A percentile compares a stretch with the other conserved stretches of the same genome.
Conservation (phyloP, 2,797 vertebrate species). For the Octomys mimax region DNA sequence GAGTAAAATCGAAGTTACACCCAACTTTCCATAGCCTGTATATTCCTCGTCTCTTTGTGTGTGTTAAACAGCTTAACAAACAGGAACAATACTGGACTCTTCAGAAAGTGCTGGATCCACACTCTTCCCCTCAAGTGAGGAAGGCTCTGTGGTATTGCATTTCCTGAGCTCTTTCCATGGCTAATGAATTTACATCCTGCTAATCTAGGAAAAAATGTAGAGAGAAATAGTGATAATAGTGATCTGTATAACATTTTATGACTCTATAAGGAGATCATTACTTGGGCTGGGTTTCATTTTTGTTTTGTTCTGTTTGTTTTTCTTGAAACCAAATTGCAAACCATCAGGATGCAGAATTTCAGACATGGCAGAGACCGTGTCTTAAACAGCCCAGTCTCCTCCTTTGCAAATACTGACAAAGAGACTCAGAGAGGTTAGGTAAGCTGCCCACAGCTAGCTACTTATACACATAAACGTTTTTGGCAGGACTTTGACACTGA, state of each 20-base stretch:
- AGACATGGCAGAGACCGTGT: background rate
- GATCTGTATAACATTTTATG: too few species aligned
- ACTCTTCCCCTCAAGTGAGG: background rate
- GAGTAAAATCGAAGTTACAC: slow-evolving; percentile 55
- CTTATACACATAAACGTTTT: background rate
- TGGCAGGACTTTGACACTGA: background rate
- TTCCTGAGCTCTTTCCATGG: slow-evolving; percentile 9
- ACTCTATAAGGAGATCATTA: slow-evolving; percentile 1
- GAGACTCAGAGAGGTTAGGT: background rate
- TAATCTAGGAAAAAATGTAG: slow-evolving; percentile 31
- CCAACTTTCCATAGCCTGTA: background rate
- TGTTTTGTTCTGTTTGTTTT: background rate
- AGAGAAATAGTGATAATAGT: background rate
- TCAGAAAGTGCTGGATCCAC: slow-evolving; percentile 7
- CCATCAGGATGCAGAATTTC: slow-evolving; percentile 6
- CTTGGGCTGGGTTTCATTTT: background rate
- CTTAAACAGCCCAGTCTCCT: background rate
- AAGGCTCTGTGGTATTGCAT: background rate
- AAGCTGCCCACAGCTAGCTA: background rate
- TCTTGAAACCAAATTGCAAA: background rate
- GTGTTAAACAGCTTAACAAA: slow-evolving; percentile 13
- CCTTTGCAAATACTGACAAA: background rate
- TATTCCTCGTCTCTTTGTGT: background rate
- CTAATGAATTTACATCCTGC: background rate
- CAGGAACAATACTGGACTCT: background rate